Evolutionary conservation across 2,888 invertebrate species (phyloP), one percentile per base, ranked within the genome.

Genomic region (Chelonus formosanus): DNA sequence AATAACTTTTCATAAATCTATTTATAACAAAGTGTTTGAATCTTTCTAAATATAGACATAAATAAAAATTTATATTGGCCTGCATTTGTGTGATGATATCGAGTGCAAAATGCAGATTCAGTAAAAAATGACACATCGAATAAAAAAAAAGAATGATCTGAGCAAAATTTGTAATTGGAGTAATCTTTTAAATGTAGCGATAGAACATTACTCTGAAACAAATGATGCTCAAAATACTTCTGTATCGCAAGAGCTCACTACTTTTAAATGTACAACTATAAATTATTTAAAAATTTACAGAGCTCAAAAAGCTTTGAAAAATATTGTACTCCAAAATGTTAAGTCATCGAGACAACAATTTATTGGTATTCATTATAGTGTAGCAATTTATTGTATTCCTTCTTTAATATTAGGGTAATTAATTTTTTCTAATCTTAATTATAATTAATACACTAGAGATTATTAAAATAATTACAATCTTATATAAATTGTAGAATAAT

Each of bases 331-430:
- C 6, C 58, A 36, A 48, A 36, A 60, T 31, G 53, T 73, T 44
- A 31, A 64, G 8, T n/a, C 47, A n/a, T 69, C 71, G 4, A 69
- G 69, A 69, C 80, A 71, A 7, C 70, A 71, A 70, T 82, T 78
- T 65, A 71, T 82, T 52, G 80, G 78, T 36, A 78, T 82, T 20
- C 65, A 74, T 55, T 65, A 35, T 60, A 74, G 80, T 59, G 55
- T 76, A 52, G 68, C 73, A 5, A 66, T 65, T 20, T 73, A 74
- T 60, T 78, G 76, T 52, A 67, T 81, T 60, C 75, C 79, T 47
- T 68, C 73, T 56, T 60, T 82, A 56, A 79, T 80, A 54, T 67
- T 80, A 35, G 80, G 81, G 81, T 82, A 73, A 73, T 44, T 3
- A n/a, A 10, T 57, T 43, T 20, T 35, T 34, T 44, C 10, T 5